phyloP scores from a whole-genome alignment of 2,888 invertebrate genomes.

The Iphiclides podalirius region DNA sequence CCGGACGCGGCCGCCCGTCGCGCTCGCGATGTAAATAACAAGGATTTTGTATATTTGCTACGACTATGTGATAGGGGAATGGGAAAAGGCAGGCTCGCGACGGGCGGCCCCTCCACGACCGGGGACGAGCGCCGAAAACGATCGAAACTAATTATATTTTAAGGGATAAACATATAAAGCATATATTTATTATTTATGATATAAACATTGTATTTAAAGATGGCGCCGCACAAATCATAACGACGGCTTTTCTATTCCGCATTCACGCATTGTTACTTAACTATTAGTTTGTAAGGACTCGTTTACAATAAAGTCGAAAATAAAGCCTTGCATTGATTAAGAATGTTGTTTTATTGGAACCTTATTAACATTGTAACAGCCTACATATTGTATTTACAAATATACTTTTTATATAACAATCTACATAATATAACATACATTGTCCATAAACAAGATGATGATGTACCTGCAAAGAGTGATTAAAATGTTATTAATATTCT shows the following conservation, averaged over 20 bases:
- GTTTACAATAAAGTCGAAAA: slow-evolving; percentile 66
- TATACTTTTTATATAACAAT: slow-evolving; percentile 26
- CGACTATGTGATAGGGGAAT: slow-evolving; percentile 31
- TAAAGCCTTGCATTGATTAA: slow-evolving; percentile 77
- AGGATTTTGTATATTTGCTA: slow-evolving; percentile 70
- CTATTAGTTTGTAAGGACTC: slow-evolving; percentile 66
- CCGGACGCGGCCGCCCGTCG: slow-evolving; percentile 19
- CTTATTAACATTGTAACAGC: neutral
- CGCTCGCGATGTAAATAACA: slow-evolving; percentile 30
- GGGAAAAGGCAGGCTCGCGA: slow-evolving; percentile 30
- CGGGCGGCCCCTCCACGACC: slow-evolving; percentile 38
- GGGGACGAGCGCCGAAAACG: slow-evolving; percentile 23
- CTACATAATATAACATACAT: slow-evolving; percentile 24
- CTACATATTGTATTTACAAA: neutral
- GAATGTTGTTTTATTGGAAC: slow-evolving; percentile 45
- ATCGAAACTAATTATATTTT: slow-evolving; percentile 29
- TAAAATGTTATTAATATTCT: too few relatives aligned
- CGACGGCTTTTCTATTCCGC: slow-evolving; percentile 52
- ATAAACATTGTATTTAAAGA: slow-evolving; percentile 46
- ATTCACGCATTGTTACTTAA: slow-evolving; percentile 76
- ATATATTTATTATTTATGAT: slow-evolving; percentile 47
- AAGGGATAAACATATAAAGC: slow-evolving; percentile 14
- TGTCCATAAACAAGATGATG: neutral
- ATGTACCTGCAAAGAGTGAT: neutral
- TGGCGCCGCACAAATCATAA: slow-evolving; percentile 47